Percentiles rank a stretch among this genome's conserved stretches.
Conservation (phyloP, 2,113 vertebrate genomes). For the Pelusios castaneus region DNA sequence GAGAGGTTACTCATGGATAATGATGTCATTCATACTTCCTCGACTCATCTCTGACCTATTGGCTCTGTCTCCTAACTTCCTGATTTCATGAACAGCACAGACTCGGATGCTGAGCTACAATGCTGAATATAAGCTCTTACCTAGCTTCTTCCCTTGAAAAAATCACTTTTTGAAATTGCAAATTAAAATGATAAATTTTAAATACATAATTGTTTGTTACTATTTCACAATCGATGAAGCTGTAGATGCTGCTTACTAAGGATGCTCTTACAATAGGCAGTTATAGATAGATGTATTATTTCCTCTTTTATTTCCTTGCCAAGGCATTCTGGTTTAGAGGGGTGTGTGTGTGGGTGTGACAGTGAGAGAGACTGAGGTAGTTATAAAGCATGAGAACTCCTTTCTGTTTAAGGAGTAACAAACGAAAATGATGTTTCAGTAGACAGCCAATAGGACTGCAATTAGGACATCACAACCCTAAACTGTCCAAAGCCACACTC, state of each 20-base stretch:
- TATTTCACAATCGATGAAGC: background rate
- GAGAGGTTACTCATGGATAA: conserved; percentile 70
- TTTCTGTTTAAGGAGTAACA: background rate
- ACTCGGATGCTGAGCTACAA: conserved; percentile 25
- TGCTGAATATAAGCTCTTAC: background rate
- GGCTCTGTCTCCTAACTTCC: conserved; percentile 61
- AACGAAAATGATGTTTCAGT: background rate
- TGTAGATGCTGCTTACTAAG: background rate
- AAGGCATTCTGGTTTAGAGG: background rate
- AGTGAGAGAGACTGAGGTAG: background rate
- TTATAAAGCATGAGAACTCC: background rate
- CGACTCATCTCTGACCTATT: conserved; percentile 65
- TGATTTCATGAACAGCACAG: conserved; percentile 53
- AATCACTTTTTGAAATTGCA: conserved; percentile 6
- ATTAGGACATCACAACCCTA: background rate
- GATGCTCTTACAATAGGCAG: background rate
- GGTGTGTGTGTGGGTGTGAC: background rate
- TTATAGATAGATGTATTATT: background rate
- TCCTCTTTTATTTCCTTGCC: background rate
- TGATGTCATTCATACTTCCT: conserved; percentile 84
- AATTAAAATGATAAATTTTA: background rate
- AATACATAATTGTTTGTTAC: background rate
- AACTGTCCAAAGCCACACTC: background rate
- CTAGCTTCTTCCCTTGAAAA: conserved; percentile 29
- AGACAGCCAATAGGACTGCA: background rate